phyloP scores from a whole-genome alignment of 2,113 vertebrate genomes.

The Desmodus rotundus region DNA sequence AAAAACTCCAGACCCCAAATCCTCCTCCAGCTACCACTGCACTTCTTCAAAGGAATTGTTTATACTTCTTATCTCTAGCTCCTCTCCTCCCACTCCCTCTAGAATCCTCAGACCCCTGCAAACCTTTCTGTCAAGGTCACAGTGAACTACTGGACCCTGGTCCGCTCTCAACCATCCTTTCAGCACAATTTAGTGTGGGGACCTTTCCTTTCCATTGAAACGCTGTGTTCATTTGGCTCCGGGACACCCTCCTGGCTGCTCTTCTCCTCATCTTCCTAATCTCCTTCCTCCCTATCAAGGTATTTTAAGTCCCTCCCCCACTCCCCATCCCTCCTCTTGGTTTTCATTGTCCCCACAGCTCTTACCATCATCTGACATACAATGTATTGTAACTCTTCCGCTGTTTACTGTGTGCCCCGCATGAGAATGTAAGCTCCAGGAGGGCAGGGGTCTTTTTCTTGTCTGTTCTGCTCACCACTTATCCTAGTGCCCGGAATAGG shows the following conservation, averaged over 20 bases:
- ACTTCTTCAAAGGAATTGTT: not conserved
- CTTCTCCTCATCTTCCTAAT: not conserved
- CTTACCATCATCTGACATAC: not conserved
- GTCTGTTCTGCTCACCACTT: not conserved
- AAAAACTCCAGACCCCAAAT: not conserved
- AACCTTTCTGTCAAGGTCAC: not conserved
- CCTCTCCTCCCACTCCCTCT: not conserved
- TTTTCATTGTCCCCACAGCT: not conserved
- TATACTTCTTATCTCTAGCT: fast-evolving
- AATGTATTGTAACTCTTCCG: not conserved
- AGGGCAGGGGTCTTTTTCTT: not conserved
- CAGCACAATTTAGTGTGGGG: not conserved
- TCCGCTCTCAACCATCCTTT: fast-evolving
- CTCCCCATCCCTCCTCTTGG: not conserved
- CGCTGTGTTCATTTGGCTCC: not conserved
- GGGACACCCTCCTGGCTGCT: not conserved
- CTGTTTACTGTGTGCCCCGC: not conserved
- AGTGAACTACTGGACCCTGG: not conserved
- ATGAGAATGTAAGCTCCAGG: not conserved
- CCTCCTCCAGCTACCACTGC: not conserved
- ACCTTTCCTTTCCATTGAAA: not conserved
- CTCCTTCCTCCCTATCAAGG: not conserved
- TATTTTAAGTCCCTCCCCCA: not conserved
- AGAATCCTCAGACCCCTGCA: not conserved
- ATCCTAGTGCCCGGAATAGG: not conserved